These are phyloP conservation scores for Enteromius trimaculatus DNA, from an alignment of 2,797 vertebrate species.

Conservation along the genomic window DNA sequence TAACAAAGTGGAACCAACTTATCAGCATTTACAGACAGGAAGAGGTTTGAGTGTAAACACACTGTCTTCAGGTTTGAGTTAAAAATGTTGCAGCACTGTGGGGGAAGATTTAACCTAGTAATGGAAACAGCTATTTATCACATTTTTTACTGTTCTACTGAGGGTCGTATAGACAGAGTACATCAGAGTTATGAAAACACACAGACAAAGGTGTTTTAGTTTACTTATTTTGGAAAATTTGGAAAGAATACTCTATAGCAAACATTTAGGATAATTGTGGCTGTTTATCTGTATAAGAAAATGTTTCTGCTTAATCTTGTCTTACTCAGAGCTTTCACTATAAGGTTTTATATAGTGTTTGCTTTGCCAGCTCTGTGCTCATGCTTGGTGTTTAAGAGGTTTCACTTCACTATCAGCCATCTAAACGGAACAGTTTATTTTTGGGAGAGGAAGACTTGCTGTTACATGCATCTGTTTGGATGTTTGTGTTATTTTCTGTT, in stretches of 20 bases:
- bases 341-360: conserved; percentile 12
- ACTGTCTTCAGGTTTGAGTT: background rate
- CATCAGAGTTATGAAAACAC: conserved; percentile 20
- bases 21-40: background rate
- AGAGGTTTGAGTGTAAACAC: conserved; percentile 8
- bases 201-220: conserved; percentile 43
- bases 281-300: conserved; percentile 12
- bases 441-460: background rate
- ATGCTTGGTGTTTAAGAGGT: background rate
- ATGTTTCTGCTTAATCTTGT: conserved; percentile 21
- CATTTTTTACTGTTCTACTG: conserved; percentile 11
- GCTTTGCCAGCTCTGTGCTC: background rate
- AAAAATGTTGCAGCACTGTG: background rate
- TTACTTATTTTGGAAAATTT: conserved; percentile 46
- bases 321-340: background rate
- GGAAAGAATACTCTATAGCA: background rate
- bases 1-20: background rate
- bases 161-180: conserved; percentile 12
- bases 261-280: conserved; percentile 5
- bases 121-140: background rate
- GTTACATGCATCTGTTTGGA: background rate
- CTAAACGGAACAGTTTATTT: background rate
- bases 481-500: background rate
- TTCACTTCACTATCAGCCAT: conserved; percentile 3
- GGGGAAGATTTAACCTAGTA: conserved; percentile 16